phyloP scores from a whole-genome alignment of 2,888 invertebrate species.

The Microchrysa polita region DNA sequence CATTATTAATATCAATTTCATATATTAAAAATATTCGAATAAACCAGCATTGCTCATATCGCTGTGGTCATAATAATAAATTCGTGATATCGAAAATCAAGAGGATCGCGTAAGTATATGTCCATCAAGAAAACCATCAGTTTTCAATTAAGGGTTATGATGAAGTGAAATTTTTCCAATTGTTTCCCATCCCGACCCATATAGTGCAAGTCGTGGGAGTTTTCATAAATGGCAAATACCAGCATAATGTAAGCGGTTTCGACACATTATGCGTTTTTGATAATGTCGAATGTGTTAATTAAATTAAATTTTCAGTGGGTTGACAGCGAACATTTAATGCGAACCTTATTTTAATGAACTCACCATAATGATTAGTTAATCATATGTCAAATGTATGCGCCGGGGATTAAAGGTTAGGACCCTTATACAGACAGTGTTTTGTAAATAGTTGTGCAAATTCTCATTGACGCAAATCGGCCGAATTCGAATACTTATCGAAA shows the following conservation, averaged over 20 bases:
- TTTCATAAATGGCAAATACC: conserved; percentile 25
- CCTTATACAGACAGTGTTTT: too few relatives aligned
- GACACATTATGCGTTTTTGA: conserved; percentile 7
- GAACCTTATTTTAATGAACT: neutral
- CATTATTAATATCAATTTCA: conserved; percentile 48
- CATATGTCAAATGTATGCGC: neutral
- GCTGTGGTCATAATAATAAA: neutral
- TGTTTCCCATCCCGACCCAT: conserved; percentile 32
- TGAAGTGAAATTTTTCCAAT: conserved; percentile 18
- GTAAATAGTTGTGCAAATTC: too few relatives aligned
- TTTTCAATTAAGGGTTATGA: conserved; percentile 42
- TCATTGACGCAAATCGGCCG: too few relatives aligned
- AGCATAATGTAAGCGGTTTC: conserved; percentile 21
- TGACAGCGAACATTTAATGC: neutral
- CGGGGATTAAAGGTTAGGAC: too few relatives aligned
- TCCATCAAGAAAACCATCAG: conserved; percentile 19
- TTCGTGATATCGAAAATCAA: neutral
- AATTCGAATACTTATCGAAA: too few relatives aligned
- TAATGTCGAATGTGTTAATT: conserved; percentile 24
- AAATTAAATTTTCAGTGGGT: conserved; percentile 15
- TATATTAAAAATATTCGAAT: neutral
- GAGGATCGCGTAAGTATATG: neutral
- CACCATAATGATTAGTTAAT: neutral
- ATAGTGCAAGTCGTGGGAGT: neutral
- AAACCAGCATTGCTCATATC: conserved; percentile 27